Conservation (phyloP, 2,888 invertebrate species). For the Nycteola revayana region DNA sequence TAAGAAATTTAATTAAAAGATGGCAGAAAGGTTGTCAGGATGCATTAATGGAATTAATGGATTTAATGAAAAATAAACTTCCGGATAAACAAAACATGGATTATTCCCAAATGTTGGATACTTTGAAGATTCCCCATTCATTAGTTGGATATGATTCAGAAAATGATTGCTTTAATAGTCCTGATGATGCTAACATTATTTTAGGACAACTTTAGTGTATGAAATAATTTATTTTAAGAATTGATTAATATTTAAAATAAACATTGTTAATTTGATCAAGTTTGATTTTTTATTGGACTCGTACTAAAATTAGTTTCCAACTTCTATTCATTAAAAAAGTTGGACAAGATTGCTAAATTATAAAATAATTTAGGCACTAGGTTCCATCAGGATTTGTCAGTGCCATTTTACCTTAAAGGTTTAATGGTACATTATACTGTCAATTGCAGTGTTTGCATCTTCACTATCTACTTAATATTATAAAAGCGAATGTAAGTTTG, state of each 20-base stretch:
- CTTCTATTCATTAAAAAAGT: too few species aligned
- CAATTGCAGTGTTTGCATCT: too few species aligned
- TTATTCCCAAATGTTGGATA: slow-evolving; percentile 70
- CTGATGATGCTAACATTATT: slow-evolving; percentile 57
- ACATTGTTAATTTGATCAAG: neutral
- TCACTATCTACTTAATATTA: too few species aligned
- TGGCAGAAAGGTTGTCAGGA: slow-evolving; percentile 80
- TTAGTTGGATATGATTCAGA: slow-evolving; percentile 76
- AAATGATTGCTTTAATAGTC: slow-evolving; percentile 70
- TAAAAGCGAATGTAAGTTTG: too few species aligned
- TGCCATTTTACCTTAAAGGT: too few species aligned
- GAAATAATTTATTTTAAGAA: slow-evolving; percentile 13
- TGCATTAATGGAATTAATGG: slow-evolving; percentile 74
- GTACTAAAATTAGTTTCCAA: too few species aligned
- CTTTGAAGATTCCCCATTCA: slow-evolving; percentile 70
- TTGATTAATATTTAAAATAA: slow-evolving; percentile 12
- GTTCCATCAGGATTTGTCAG: too few species aligned
- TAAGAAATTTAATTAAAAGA: slow-evolving; percentile 69
- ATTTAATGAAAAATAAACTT: slow-evolving; percentile 63
- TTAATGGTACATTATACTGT: too few species aligned
- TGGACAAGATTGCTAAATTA: too few species aligned
- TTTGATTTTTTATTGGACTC: too few species aligned
- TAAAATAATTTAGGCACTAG: too few species aligned
- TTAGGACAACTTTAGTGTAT: slow-evolving; percentile 46
- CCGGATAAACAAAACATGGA: slow-evolving; percentile 65